Percentiles rank a stretch among this genome's conserved stretches.
Conservation (phyloP, 2,888 invertebrate species). For the Petrolisthes manimaculis region DNA sequence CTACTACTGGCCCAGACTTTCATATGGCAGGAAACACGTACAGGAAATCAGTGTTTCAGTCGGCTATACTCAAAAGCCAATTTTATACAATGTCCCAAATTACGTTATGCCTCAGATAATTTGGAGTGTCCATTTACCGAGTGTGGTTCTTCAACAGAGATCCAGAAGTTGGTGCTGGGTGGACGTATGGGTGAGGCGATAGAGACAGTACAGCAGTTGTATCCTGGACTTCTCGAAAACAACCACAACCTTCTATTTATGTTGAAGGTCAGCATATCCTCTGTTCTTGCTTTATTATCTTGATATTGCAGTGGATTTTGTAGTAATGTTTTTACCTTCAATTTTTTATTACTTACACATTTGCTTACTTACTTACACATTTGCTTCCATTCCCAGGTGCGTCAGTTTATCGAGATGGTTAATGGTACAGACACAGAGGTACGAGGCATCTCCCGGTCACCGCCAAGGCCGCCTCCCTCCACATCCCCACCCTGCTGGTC, state of each 20-base stretch:
- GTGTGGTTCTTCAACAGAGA: slow-evolving; percentile 76
- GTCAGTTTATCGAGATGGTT: slow-evolving; percentile 99
- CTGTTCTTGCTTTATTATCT: neutral
- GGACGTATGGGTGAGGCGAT: slow-evolving; percentile 97
- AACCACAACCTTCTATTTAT: slow-evolving; percentile 93
- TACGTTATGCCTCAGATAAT: neutral
- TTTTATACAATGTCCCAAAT: neutral
- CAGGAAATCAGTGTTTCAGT: too few relatives aligned
- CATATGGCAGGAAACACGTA: too few relatives aligned
- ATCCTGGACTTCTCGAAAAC: slow-evolving; percentile 92
- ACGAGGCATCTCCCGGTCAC: slow-evolving; percentile 37
- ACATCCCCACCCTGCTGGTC: slow-evolving; percentile 67
- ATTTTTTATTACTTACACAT: neutral
- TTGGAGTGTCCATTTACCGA: neutral
- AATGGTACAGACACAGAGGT: slow-evolving; percentile 84
- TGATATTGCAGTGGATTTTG: neutral
- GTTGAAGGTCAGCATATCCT: slow-evolving; percentile 78
- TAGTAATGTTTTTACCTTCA: too few relatives aligned
- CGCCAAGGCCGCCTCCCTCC: slow-evolving; percentile 70
- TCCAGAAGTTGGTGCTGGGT: slow-evolving; percentile 89
- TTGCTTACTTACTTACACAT: too few relatives aligned
- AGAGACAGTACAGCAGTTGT: slow-evolving; percentile 86
- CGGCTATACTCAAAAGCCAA: too few relatives aligned
- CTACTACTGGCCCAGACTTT: too few relatives aligned
- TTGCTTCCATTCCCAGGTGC: slow-evolving; percentile 71